These are phyloP conservation scores for Standfussiana lucernea DNA, from an alignment of 2,888 invertebrate species.

Conservation along the genomic window DNA sequence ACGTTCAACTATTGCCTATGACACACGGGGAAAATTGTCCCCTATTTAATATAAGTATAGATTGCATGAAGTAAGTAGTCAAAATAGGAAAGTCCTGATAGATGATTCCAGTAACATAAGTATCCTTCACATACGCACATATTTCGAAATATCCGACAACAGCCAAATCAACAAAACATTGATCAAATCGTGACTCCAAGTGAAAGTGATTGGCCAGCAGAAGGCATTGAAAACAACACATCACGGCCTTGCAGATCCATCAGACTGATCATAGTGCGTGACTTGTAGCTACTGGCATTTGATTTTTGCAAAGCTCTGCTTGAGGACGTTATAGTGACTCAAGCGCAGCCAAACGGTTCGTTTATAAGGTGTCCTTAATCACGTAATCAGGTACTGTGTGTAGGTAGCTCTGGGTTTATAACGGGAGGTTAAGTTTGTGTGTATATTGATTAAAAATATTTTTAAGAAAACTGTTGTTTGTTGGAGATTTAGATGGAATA, in stretches of 20 bases:
- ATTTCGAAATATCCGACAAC: constrained; percentile 4
- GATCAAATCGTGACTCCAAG: constrained; percentile 60
- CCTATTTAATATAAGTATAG: neutral
- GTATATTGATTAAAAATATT: neutral
- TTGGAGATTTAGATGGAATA: neutral
- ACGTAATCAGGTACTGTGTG: constrained; percentile 25
- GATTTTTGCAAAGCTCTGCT: constrained; percentile 54
- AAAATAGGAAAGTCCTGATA: neutral
- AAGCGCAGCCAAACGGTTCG: constrained; percentile 42
- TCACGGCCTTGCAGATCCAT: constrained; percentile 66
- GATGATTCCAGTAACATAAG: neutral
- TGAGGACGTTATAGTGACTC: constrained; percentile 58
- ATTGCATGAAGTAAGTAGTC: neutral
- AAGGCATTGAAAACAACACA: constrained; percentile 62
- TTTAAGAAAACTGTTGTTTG: neutral
- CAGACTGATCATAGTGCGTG: constrained; percentile 58
- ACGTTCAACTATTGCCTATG: neutral
- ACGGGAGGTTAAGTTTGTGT: neutral
- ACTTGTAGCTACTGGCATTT: constrained; percentile 61
- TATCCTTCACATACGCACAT: neutral
- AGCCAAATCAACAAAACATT: constrained; percentile 26
- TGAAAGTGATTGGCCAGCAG: constrained; percentile 61
- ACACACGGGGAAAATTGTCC: neutral
- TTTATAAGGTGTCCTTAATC: constrained; percentile 54
- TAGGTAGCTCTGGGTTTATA: neutral